Conservation (phyloP, 2,888 invertebrate species). For the Drosophila atripex region DNA sequence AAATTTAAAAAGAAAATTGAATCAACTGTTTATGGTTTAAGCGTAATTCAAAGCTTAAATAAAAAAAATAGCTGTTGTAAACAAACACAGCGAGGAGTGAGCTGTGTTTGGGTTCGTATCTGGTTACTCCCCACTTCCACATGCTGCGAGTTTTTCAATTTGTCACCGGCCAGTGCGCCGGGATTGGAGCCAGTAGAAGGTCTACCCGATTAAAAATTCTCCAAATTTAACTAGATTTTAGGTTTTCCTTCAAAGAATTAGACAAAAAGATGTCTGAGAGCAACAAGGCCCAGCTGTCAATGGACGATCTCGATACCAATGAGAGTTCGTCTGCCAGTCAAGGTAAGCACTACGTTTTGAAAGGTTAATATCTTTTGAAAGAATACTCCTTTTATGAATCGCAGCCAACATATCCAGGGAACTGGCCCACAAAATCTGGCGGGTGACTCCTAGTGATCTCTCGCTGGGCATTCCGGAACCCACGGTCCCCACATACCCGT, state of each 20-base stretch:
- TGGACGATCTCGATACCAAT: conserved; percentile 9
- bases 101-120: conserved; percentile 6
- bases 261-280: conserved; percentile 12
- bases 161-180: conserved; percentile 10
- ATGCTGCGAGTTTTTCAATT: background rate
- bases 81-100: conserved; percentile 1
- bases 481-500: background rate
- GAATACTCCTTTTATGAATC: background rate
- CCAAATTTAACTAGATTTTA: background rate
- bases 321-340: conserved; percentile 17
- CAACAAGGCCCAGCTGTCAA: background rate
- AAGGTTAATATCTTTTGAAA: background rate
- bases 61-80: conserved; percentile 11
- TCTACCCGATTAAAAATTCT: background rate
- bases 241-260: background rate
- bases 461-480: conserved; percentile 7
- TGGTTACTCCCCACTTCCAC: background rate
- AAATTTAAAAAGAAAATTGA: background rate
- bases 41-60: conserved; percentile 3
- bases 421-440: conserved; percentile 56
- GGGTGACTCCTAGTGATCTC: conserved; percentile 38
- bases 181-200: background rate
- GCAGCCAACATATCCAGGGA: conserved; percentile 46
- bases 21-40: conserved; percentile 7
- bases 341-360: conserved; percentile 7